Percentiles rank a stretch among this genome's conserved stretches.
Evolutionary conservation across 2,888 invertebrate species (phyloP).

Genomic region (Cetonia aurata): DNA sequence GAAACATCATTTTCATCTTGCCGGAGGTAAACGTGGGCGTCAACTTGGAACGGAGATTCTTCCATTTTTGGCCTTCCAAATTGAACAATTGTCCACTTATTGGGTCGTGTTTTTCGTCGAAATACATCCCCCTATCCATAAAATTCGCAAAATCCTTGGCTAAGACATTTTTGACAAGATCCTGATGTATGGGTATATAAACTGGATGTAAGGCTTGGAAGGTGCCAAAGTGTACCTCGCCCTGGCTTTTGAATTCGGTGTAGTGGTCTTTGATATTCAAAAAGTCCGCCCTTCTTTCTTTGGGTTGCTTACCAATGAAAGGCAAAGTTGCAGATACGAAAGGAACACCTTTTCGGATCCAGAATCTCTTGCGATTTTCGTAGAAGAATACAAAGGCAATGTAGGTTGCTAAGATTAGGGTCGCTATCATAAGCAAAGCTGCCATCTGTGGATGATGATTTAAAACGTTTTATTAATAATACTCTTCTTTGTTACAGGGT

Average conservation of each 20-base stretch:
- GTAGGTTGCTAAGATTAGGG: not conserved
- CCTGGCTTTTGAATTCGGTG: conserved; percentile 43
- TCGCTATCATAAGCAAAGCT: conserved; percentile 7
- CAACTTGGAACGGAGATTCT: conserved; percentile 66
- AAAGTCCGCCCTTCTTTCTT: conserved; percentile 7
- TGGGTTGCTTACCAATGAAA: not conserved
- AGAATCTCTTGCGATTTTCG: conserved; percentile 20
- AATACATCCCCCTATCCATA: conserved; percentile 65
- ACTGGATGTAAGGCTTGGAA: conserved; percentile 50
- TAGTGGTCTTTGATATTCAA: conserved; percentile 16
- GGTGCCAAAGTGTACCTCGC: conserved; percentile 45
- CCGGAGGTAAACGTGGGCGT: conserved; percentile 69
- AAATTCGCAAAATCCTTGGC: conserved; percentile 66
- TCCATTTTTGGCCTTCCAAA: conserved; percentile 67
- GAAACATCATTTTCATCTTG: conserved; percentile 68
- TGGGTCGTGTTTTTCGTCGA: conserved; percentile 63
- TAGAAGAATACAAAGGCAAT: not conserved
- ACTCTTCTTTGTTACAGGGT: no score
- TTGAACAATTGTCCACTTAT: conserved; percentile 63
- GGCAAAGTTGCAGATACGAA: conserved; percentile 6
- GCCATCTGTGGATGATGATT: conserved; percentile 6
- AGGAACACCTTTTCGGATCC: conserved; percentile 19
- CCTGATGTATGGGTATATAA: conserved; percentile 56
- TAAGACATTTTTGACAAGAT: conserved; percentile 64
- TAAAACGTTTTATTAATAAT: no score